Evolutionary conservation across 2,797 vertebrate genomes (phyloP).

Genomic region (Chelmon rostratus): DNA sequence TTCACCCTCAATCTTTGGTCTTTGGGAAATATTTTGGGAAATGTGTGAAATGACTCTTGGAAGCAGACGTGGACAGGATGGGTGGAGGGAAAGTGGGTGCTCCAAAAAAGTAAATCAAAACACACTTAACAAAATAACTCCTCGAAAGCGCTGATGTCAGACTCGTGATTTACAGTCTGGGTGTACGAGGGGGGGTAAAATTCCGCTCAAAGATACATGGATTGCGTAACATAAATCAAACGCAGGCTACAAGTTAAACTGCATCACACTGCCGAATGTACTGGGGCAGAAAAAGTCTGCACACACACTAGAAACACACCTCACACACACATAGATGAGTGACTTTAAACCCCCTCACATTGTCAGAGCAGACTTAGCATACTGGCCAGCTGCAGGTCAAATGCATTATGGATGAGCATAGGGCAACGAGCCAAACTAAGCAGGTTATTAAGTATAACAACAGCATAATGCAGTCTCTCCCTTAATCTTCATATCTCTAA

Average conservation of each 20-base stretch:
- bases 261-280: constrained; percentile 27
- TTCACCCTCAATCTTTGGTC: not conserved
- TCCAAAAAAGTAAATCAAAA: constrained; percentile 21
- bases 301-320: not conserved
- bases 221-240: constrained; percentile 33
- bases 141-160: constrained; percentile 8
- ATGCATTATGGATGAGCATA: constrained; percentile 76
- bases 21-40: not conserved
- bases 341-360: constrained; percentile 43
- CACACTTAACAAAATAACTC: constrained; percentile 12
- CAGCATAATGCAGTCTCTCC: constrained; percentile 59
- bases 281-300: not conserved
- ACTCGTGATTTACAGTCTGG: constrained; percentile 21
- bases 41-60: not conserved
- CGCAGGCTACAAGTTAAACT: constrained; percentile 20
- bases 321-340: constrained; percentile 7
- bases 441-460: constrained; percentile 78
- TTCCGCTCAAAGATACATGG: constrained; percentile 27
- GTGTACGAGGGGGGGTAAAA: constrained; percentile 23
- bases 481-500: constrained; percentile 75
- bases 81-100: constrained; percentile 20
- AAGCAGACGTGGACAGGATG: not conserved
- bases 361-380: constrained; percentile 50
- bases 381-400: constrained; percentile 69
- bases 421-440: constrained; percentile 73